Evolutionary conservation across 2,113 vertebrate genomes (phyloP).

Genomic region (Bombycilla garrulus): DNA sequence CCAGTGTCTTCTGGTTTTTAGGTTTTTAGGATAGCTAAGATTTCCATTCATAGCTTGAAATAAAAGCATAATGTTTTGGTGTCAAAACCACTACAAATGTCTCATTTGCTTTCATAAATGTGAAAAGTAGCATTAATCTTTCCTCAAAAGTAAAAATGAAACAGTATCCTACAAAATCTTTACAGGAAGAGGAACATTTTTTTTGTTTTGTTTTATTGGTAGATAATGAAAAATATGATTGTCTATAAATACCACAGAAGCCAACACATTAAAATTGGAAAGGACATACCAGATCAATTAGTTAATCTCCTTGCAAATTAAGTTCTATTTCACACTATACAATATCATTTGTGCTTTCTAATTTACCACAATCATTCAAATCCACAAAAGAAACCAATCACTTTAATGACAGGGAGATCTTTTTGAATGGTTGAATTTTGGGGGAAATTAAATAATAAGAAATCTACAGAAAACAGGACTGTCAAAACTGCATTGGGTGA

Average conservation of each 20-base stretch:
- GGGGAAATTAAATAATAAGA: background rate
- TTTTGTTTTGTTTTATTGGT: background rate
- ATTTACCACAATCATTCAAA: background rate
- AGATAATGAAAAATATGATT: background rate
- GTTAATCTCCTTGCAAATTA: background rate
- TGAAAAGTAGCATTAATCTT: background rate
- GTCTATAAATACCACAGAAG: background rate
- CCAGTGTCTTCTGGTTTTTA: background rate
- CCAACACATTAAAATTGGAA: background rate
- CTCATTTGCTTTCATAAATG: background rate
- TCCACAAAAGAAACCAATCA: background rate
- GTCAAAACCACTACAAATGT: background rate
- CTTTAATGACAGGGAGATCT: background rate
- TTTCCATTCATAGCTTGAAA: background rate
- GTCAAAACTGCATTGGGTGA: background rate
- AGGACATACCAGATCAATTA: background rate
- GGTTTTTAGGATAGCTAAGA: background rate
- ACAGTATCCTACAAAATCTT: background rate
- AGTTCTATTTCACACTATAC: background rate
- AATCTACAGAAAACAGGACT: background rate
- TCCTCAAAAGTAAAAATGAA: background rate
- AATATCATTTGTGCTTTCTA: background rate
- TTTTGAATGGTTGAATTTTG: background rate
- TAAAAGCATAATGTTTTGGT: background rate
- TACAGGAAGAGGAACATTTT: background rate